phyloP scores from a whole-genome alignment of 2,797 vertebrate species.

The Pagetopsis macropterus region DNA sequence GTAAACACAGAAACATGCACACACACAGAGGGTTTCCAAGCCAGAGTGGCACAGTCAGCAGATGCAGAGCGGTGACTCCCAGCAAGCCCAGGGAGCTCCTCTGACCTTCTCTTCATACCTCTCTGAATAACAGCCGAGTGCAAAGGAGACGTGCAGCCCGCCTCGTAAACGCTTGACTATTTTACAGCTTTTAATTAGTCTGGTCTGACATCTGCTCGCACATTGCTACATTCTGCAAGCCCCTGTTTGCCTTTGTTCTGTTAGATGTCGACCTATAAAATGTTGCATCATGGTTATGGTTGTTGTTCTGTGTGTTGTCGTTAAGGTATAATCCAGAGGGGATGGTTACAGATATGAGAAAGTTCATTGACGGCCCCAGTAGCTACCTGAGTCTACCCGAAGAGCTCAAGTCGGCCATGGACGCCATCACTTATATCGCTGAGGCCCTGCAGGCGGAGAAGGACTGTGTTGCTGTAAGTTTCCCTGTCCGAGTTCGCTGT shows the following conservation, averaged over 20 bases:
- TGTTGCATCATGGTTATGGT: background rate
- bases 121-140: constrained; percentile 24
- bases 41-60: constrained; percentile 47
- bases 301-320: background rate
- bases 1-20: constrained; percentile 49
- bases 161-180: constrained; percentile 30
- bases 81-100: constrained; percentile 38
- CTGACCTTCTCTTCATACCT: constrained; percentile 58
- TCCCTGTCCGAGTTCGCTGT: background rate
- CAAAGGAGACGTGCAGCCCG: constrained; percentile 24
- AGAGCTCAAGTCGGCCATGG: constrained; percentile 86
- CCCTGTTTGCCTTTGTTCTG: constrained; percentile 10
- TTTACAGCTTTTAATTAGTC: constrained; percentile 61
- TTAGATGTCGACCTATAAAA: background rate
- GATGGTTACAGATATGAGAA: constrained; percentile 83
- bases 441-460: constrained; percentile 89
- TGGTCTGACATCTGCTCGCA: constrained; percentile 8
- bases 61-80: constrained; percentile 39
- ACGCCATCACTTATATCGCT: constrained; percentile 88
- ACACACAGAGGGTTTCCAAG: constrained; percentile 19
- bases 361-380: constrained; percentile 87
- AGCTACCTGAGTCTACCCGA: constrained; percentile 82
- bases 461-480: constrained; percentile 87
- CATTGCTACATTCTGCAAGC: constrained; percentile 23
- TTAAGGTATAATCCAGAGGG: constrained; percentile 86